Base-by-base conservation (phyloP, 1,140 invertebrate species). In the Lepidotrigona ventralis region DNA sequence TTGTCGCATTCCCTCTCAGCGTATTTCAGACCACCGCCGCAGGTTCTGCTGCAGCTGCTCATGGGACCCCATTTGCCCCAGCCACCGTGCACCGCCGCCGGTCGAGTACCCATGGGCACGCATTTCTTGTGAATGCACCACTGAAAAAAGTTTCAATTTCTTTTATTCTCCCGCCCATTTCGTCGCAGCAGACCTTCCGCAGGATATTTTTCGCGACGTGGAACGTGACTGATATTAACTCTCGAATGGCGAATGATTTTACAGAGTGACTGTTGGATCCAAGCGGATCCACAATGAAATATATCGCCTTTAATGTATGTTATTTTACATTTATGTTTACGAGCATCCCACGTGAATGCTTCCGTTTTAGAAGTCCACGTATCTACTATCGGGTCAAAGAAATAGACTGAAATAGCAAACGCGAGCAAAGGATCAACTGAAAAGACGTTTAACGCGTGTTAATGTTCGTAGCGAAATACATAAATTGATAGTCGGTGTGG, bases 51-150 rank as follows among this genome's bases (percentile, higher is more conserved):
- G 89, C 96, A 97, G 6, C 91, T 82, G 12, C 94, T 93, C 94
- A 95, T 95, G 3, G 90, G 79, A 33, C 95, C 93, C 96, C 95
- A 96, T 29, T 94, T 90, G 19, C 96, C 95, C 96, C 96, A 97
- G 85, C 96, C 95, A 14, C 96, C 96, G 90, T 96, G 94, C 54
- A 96, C 95, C 46, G 96, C 95, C 64, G 94, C 90, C 3, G 96
- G 96, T 79, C 95, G 92, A 53, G 95, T 94, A 0, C 95, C 96
- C 85, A 96, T 95, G 80, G 95, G 94, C 21, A 96, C 95, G 92
- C 96, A 97, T 81, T 95, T 92, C 60, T 95, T 95, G 81, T 93
- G 93, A 78, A 95, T 95, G 92, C 96, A 97, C 96, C 96, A 97
- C 96, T 96, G 88, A 26, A 75, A 51, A 58, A 23, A 3, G 33